Base-by-base conservation (phyloP, 2,797 vertebrate species). In the Thalassophryne amazonica region DNA sequence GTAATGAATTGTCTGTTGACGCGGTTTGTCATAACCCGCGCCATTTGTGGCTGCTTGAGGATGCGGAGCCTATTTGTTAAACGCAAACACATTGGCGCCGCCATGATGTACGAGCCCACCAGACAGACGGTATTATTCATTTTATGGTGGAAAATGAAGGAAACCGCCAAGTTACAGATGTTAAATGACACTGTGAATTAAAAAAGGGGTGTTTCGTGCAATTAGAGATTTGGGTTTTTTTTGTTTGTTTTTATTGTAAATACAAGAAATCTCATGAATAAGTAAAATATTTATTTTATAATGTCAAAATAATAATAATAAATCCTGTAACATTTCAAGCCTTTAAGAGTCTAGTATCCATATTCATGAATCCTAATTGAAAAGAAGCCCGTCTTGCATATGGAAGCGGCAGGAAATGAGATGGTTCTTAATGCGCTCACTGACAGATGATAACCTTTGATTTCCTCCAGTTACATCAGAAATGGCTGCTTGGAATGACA, bases 1-100 rank as follows among this genome's bases (percentile, higher is more conserved):
- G 77, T 86, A 88, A 87, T 84, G 84, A 86, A 85, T 80, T 76
- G 77, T 80, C 80, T 80, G 80, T 80, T 84, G 79, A 85, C 68
- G 79, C 73, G 61, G 82, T 88, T 87, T 86, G 82, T 90, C 88
- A 87, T 81, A 87, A 85, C 80, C 71, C 34, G 19, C 62, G 76
- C 69, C 73, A 72, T 69, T 64, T 13, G 1, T 38, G 63, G 73
- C 73, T 75, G 73, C 62, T 77, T 64, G 48, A 79, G 70, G 64
- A 84, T 69, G 74, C 69, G 15, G 33, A 55, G 57, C 69, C 81
- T 76, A 80, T 85, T 84, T 83, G 82, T 84, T 81, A 72, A 80
- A 78, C 50, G 59, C 58, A 61, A 76, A 70, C 62, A 49, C 52
- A 19, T 37, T 53, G 62, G 65, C 12, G 40, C 28, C 15, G 70